Conservation (phyloP, 2,113 vertebrate genomes). For the Limnothrissa miodon region DNA sequence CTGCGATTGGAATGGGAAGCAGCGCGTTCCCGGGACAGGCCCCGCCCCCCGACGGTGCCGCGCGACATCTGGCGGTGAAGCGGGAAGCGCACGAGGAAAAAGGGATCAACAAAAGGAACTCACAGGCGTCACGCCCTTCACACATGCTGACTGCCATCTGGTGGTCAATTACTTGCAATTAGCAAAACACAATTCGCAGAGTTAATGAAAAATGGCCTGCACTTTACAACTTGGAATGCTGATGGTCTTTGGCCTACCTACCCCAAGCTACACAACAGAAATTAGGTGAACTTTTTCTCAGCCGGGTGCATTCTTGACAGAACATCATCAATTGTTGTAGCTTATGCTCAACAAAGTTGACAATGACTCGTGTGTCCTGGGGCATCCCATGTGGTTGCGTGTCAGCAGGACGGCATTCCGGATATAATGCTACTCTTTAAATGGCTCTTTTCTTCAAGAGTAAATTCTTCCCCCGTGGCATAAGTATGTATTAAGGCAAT, state of each 20-base stretch:
- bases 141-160: background rate
- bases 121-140: slow-evolving; percentile 9
- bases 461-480: background rate
- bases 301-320: background rate
- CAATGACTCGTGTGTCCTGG: slow-evolving; percentile 5
- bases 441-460: background rate
- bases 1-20: slow-evolving; percentile 71
- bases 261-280: background rate
- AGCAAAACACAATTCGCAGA: too few relatives aligned
- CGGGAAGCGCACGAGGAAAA: background rate
- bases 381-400: background rate
- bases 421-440: background rate
- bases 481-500: background rate
- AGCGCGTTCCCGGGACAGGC: slow-evolving; percentile 68
- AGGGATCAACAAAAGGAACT: background rate
- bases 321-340: background rate
- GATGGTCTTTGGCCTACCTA: background rate
- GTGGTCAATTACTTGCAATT: background rate
- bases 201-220: background rate
- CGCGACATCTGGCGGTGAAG: slow-evolving; percentile 59
- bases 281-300: background rate
- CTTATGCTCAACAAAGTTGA: background rate
- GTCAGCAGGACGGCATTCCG: background rate
- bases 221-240: background rate
- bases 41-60: slow-evolving; percentile 47